A percentile compares a stretch with the other conserved stretches of the same genome.
These are phyloP conservation scores for Thunnus albacares DNA, from an alignment of 2,797 vertebrate genomes.

Conservation along the genomic window DNA sequence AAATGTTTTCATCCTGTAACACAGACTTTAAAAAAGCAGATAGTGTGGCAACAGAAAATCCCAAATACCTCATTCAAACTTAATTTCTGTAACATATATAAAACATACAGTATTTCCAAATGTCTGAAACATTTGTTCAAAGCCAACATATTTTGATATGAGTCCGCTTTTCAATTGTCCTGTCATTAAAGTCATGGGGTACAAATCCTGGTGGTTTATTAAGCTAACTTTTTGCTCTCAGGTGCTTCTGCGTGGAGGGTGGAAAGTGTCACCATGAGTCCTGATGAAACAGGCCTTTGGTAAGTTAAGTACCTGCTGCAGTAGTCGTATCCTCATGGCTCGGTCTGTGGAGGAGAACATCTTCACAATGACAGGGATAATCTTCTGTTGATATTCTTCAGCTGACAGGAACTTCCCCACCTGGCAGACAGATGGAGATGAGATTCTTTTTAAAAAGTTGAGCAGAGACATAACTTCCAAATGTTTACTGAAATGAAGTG, in stretches of 20 bases:
- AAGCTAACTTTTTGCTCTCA: background rate
- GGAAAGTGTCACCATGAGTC: too few species aligned
- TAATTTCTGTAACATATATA: background rate
- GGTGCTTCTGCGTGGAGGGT: background rate
- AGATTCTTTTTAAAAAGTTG: background rate
- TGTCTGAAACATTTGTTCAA: background rate
- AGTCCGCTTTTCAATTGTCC: background rate
- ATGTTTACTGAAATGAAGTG: background rate
- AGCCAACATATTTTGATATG: background rate
- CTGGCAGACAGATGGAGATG: constrained; percentile 67
- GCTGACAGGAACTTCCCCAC: constrained; percentile 92
- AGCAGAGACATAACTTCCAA: rapidly evolving
- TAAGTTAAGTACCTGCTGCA: constrained; percentile 89
- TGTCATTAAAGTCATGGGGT: background rate
- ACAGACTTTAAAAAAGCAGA: background rate
- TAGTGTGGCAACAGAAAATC: too few species aligned
- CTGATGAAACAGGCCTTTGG: background rate
- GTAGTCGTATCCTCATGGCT: constrained; percentile 94
- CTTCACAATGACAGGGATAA: constrained; percentile 94
- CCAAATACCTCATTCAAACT: too few species aligned
- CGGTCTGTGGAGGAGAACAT: constrained; percentile 97
- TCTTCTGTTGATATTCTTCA: constrained; percentile 95
- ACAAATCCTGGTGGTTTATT: background rate
- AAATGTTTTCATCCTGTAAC: background rate
- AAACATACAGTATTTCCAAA: background rate